Conservation (phyloP, 2,113 vertebrate genomes). For the Danio rerio region GRCz12tu NC_133200.1:37060501-37061000, state of each 20-base stretch:
- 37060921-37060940: not conserved
- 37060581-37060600: not conserved
- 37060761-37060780: not conserved
- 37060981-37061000: not conserved
- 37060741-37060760: not conserved
- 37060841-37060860: conserved; percentile 5
- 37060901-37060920: not conserved
- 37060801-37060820: conserved; percentile 35
- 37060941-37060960: not conserved
- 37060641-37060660: not conserved
- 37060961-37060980: not conserved
- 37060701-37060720: not conserved
- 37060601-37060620: not conserved
- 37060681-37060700: not conserved
- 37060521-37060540: not conserved
- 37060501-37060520: not conserved
- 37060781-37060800: not conserved
- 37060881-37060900: not conserved
- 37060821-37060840: conserved; percentile 46
- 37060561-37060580: not conserved
- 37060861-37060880: not conserved
- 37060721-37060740: conserved; percentile 10
- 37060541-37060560: not conserved
- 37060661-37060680: conserved; percentile 2
- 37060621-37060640: not conserved